Evolutionary conservation across 2,888 invertebrate species (phyloP), one percentile per base, ranked within the genome.

Genomic region (Athalia rosae): DNA sequence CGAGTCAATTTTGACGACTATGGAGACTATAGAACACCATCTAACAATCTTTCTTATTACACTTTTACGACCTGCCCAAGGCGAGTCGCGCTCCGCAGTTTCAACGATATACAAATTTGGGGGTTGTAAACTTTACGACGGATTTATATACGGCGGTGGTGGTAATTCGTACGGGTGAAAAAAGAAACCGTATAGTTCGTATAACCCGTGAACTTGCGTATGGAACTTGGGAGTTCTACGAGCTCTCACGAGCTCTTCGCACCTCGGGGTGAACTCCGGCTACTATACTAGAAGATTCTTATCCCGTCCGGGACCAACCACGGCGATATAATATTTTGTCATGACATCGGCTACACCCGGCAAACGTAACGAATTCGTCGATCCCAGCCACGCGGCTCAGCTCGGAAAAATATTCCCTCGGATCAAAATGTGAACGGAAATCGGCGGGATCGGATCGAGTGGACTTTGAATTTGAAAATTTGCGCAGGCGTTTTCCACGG

Each of bases 171-270:
- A 28, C 28, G 28, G 28, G 28, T n/a, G n/a, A n/a, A 28, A 28
- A 28, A 2, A 28, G 80, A 76, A 81, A 81, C 78, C 66, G 78
- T 80, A 82, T 80, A 82, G 83, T 79, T 77, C 79, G 69, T 76
- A 78, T 77, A 78, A 76, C 78, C 78, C 78, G 67, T 79, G 79
- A 78, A 79, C 79, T 13, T 8, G 15, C 67, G 58, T 64, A 43
- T 43, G 69, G 69, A 77, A 48, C 48, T 59, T 69, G 47, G 67
- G 67, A 77, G 58, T 59, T 58, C 58, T 48, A 50, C 64, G 43
- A 59, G 77, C 67, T 77, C 69, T 59, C 77, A 77, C 77, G 69
- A 41, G 64, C 77, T 77, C 67, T 77, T 77, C 77, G 48, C 77
- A 77, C 77, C 77, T 77, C 56, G 11, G 11, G 63, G 13, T 43